These are phyloP conservation scores for Drosophila kohkoa DNA, from an alignment of 1,140 invertebrate genomes.

Conservation along the genomic window DNA sequence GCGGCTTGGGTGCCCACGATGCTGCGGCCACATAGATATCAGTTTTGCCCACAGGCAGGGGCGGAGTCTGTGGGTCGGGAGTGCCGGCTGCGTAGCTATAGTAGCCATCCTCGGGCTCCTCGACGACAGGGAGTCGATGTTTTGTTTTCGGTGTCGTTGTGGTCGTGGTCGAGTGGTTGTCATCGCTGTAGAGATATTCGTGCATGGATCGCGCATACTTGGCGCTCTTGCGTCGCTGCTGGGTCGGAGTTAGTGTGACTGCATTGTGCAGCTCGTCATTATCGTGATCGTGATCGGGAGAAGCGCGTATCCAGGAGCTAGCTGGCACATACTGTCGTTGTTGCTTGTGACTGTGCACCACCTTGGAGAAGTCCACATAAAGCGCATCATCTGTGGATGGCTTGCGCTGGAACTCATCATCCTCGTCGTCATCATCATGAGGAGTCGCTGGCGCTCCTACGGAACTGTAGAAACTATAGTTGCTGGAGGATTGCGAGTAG, in stretches of 20 bases:
- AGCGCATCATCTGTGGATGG: conserved; percentile 81
- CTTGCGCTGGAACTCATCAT: conserved; percentile 83
- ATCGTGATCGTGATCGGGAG: conserved; percentile 59
- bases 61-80: conserved; percentile 59
- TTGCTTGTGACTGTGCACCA: conserved; percentile 68
- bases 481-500: conserved; percentile 82
- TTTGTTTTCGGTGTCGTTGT: conserved; percentile 41
- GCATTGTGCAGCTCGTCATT: conserved; percentile 46
- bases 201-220: conserved; percentile 79
- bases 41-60: conserved; percentile 51
- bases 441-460: conserved; percentile 64
- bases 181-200: conserved; percentile 78
- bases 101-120: conserved; percentile 79
- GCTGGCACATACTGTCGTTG: conserved; percentile 70
- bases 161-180: conserved; percentile 24
- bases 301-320: conserved; percentile 70
- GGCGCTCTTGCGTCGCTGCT: conserved; percentile 66
- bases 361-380: conserved; percentile 83
- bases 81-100: conserved; percentile 78
- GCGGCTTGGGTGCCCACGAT: conserved; percentile 88
- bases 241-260: conserved; percentile 48
- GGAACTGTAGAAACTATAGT: conserved; percentile 82
- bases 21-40: conserved; percentile 86
- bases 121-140: conserved; percentile 67
- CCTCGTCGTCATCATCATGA: conserved; percentile 59